phyloP scores from a whole-genome alignment of 2,888 invertebrate species.

The Salticus scenicus region DNA sequence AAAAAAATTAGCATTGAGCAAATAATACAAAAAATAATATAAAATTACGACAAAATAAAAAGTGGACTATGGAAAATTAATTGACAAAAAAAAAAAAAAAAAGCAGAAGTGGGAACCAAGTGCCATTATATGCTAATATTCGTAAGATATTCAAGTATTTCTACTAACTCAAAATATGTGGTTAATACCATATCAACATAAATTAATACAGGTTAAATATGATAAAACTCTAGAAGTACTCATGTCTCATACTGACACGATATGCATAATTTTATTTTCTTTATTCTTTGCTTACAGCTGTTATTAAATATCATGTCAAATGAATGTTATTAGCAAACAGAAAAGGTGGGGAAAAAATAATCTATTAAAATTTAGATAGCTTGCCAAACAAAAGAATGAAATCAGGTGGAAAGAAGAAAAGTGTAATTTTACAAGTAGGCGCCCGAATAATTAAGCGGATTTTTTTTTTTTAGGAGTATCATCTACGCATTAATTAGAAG shows the following conservation, averaged over 20 bases:
- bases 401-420: background rate
- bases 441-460: background rate
- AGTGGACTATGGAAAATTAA: too few species aligned
- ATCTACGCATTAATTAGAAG: background rate
- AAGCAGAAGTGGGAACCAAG: too few species aligned
- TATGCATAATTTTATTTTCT: too few species aligned
- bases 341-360: background rate
- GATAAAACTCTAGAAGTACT: background rate
- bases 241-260: too few species aligned
- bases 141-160: too few species aligned
- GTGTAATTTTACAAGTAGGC: background rate
- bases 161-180: too few species aligned
- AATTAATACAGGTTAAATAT: background rate
- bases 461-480: background rate
- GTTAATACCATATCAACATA: background rate
- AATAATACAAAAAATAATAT: too few species aligned
- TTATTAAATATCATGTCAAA: background rate
- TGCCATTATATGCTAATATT: too few species aligned
- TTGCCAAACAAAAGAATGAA: background rate
- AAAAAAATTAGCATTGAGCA: too few species aligned
- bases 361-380: background rate
- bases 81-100: too few species aligned
- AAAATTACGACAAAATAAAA: too few species aligned
- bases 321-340: background rate
- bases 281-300: background rate